These are phyloP conservation scores for Brachionus sp. DNA, from an alignment of 1,140 invertebrate genomes.

Conservation along the genomic window DNA sequence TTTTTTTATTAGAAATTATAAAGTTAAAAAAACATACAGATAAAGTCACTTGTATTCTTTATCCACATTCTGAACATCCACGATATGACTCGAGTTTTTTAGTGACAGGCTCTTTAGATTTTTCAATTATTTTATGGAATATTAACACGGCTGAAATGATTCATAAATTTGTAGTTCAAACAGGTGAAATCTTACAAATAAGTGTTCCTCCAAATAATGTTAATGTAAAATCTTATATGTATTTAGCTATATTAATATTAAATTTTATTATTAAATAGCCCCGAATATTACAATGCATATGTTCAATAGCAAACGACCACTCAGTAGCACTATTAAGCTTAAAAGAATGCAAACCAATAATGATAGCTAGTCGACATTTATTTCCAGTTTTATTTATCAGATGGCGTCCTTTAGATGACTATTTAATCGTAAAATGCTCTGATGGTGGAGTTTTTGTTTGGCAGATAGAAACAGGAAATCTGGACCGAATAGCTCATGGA, in stretches of 20 bases:
- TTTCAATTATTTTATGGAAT: conserved; percentile 96
- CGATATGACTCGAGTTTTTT: conserved; percentile 86
- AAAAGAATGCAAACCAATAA: conserved; percentile 87
- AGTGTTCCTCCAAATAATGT: conserved; percentile 86
- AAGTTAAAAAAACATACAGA: conserved; percentile 80
- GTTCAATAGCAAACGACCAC: conserved; percentile 93
- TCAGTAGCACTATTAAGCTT: conserved; percentile 89
- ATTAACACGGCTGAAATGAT: conserved; percentile 80
- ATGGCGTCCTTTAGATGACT: conserved; percentile 94
- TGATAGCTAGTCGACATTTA: conserved; percentile 87
- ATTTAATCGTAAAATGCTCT: conserved; percentile 93
- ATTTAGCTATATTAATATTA: not conserved
- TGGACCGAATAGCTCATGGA: conserved; percentile 90
- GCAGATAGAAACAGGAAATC: conserved; percentile 98
- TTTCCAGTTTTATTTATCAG: conserved; percentile 93
- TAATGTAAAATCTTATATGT: conserved; percentile 64
- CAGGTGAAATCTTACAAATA: conserved; percentile 75
- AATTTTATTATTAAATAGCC: conserved; percentile 64
- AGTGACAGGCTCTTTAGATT: conserved; percentile 92
- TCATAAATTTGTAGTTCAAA: conserved; percentile 93
- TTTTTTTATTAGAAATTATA: not conserved
- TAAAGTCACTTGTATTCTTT: conserved; percentile 87
- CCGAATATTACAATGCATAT: conserved; percentile 87
- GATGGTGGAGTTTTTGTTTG: conserved; percentile 97
- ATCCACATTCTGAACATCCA: conserved; percentile 84